Evolutionary conservation across 2,888 invertebrate species (phyloP).

Genomic region (Stramonita haemastoma): DNA sequence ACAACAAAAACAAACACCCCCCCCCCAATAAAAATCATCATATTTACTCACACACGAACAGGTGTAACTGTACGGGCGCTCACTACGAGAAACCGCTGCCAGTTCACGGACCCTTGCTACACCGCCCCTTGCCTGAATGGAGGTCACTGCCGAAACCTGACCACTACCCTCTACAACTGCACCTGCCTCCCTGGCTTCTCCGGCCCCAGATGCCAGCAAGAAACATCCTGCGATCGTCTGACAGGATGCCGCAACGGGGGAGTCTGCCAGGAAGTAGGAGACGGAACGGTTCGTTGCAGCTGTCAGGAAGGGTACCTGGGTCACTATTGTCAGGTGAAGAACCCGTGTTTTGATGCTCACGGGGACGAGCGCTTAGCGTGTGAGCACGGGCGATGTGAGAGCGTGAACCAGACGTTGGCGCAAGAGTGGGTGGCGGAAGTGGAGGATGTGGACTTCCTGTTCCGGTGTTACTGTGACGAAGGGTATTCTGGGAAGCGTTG

Average conservation of each 20-base stretch:
- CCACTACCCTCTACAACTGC: slow-evolving; percentile 53
- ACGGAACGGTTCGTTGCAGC: slow-evolving; percentile 52
- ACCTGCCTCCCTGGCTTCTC: slow-evolving; percentile 55
- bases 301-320: slow-evolving; percentile 51
- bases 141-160: slow-evolving; percentile 58
- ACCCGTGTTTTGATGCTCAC: slow-evolving; percentile 34
- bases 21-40: background rate
- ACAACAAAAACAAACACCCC: background rate
- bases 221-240: slow-evolving; percentile 57
- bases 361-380: background rate
- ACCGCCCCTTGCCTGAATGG: slow-evolving; percentile 59
- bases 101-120: slow-evolving; percentile 62
- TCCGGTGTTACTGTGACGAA: slow-evolving; percentile 53
- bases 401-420: slow-evolving; percentile 15
- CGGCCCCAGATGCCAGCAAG: slow-evolving; percentile 60
- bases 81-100: slow-evolving; percentile 66
- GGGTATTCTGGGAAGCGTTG: slow-evolving; percentile 59
- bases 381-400: slow-evolving; percentile 29
- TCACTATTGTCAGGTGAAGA: slow-evolving; percentile 51
- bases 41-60: background rate
- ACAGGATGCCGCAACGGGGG: slow-evolving; percentile 63
- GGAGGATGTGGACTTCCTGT: slow-evolving; percentile 19
- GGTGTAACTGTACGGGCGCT: slow-evolving; percentile 63
- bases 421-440: background rate
- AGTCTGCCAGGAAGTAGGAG: slow-evolving; percentile 51